phyloP scores from a whole-genome alignment of 2,888 invertebrate species.

The Nematopogon swammerdamellus region DNA sequence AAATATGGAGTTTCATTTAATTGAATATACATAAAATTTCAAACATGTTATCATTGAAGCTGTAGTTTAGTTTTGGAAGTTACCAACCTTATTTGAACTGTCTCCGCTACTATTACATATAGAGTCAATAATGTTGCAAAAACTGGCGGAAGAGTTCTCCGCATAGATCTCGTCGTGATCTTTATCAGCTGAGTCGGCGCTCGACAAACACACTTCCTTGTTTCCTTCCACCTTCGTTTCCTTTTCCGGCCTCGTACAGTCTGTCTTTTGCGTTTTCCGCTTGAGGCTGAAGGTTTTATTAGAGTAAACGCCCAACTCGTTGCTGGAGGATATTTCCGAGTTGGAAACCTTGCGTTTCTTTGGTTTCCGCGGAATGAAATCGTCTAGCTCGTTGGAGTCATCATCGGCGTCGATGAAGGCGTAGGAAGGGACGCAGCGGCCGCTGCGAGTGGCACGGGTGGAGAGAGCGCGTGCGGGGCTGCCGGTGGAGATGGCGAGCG shows the following conservation, averaged over 20 bases:
- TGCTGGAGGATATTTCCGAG: slow-evolving; percentile 19
- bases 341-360: slow-evolving; percentile 37
- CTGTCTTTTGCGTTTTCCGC: slow-evolving; percentile 37
- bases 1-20: too few relatives aligned
- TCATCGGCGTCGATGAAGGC: slow-evolving; percentile 47
- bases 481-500: slow-evolving; percentile 16
- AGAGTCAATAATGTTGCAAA: background rate
- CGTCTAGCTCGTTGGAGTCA: slow-evolving; percentile 42
- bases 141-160: background rate
- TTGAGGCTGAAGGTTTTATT: slow-evolving; percentile 38
- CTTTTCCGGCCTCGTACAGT: slow-evolving; percentile 26
- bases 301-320: slow-evolving; percentile 25
- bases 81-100: too few relatives aligned
- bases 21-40: too few relatives aligned
- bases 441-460: slow-evolving; percentile 37
- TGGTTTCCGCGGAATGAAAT: slow-evolving; percentile 34
- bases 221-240: slow-evolving; percentile 22
- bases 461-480: background rate
- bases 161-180: too few relatives aligned
- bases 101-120: background rate
- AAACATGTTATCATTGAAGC: too few relatives aligned
- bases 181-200: background rate
- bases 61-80: too few relatives aligned
- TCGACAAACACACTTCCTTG: background rate
- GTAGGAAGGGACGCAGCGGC: slow-evolving; percentile 39